Conservation (phyloP, 2,888 invertebrate genomes). For the Drosophila sordidula region DNA sequence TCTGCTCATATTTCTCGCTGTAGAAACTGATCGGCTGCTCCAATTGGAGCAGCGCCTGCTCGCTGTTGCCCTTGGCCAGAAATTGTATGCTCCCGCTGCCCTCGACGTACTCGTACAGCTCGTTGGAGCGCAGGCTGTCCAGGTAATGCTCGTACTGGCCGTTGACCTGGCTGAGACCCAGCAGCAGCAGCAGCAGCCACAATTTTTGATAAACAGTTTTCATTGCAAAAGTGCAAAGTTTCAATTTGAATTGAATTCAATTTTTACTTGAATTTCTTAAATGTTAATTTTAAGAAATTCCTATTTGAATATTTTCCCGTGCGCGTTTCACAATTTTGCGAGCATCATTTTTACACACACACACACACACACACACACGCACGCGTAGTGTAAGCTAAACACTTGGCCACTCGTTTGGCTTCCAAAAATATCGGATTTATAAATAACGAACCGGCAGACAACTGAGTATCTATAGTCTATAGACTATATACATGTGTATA, state of each 20-base stretch:
- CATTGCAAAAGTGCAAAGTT: slow-evolving; percentile 42
- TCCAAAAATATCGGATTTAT: slow-evolving; percentile 82
- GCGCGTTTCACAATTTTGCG: slow-evolving; percentile 61
- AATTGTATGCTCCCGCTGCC: slow-evolving; percentile 67
- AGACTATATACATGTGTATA: slow-evolving; percentile 10
- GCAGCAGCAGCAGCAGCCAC: slow-evolving; percentile 56
- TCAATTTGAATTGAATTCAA: background rate
- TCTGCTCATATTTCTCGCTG: slow-evolving; percentile 89
- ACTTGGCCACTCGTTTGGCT: slow-evolving; percentile 47
- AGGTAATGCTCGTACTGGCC: slow-evolving; percentile 78
- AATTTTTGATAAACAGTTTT: slow-evolving; percentile 59
- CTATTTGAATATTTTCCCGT: slow-evolving; percentile 10
- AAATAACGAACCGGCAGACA: slow-evolving; percentile 71
- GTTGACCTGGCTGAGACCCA: slow-evolving; percentile 44
- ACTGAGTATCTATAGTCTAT: slow-evolving; percentile 36
- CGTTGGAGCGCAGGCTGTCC: slow-evolving; percentile 76
- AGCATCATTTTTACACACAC: slow-evolving; percentile 62
- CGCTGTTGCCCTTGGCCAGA: slow-evolving; percentile 82
- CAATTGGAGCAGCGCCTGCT: slow-evolving; percentile 78
- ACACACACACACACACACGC: slow-evolving; percentile 21
- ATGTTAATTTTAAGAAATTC: slow-evolving; percentile 13
- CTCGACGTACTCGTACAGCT: slow-evolving; percentile 76
- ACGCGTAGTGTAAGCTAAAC: slow-evolving; percentile 26
- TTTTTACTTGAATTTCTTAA: slow-evolving; percentile 4
- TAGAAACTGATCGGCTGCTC: slow-evolving; percentile 90